Evolutionary conservation across 2,797 vertebrate genomes (phyloP).

Genomic region (Acrocephalus scirpaceus): DNA sequence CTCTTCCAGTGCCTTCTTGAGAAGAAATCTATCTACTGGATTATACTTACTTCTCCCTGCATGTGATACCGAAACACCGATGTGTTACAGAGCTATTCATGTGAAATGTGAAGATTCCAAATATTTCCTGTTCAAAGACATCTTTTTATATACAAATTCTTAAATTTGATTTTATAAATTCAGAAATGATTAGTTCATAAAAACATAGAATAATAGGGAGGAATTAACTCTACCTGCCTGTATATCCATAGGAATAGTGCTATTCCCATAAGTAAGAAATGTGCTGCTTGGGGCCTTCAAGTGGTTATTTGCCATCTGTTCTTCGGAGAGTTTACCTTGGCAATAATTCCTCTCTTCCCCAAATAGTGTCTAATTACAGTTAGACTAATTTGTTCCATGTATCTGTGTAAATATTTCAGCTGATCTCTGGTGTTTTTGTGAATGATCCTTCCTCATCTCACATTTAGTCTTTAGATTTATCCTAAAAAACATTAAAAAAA

Average conservation of each 20-base stretch:
- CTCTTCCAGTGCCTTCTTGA: not conserved
- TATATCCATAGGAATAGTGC: not conserved
- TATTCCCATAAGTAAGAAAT: not conserved
- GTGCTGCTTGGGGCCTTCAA: not conserved
- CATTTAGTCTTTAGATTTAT: not conserved
- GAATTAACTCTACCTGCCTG: not conserved
- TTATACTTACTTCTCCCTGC: not conserved
- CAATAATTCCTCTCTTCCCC: not conserved
- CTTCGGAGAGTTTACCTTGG: not conserved
- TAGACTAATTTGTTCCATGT: not conserved
- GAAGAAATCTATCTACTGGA: not conserved
- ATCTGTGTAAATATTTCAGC: not conserved
- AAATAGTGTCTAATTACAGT: not conserved
- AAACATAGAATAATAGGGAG: not conserved
- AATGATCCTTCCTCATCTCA: not conserved
- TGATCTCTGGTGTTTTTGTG: not conserved
- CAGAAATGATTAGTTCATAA: not conserved
- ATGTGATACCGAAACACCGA: not conserved
- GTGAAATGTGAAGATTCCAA: not conserved
- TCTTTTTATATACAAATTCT: not conserved
- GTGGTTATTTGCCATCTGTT: not conserved
- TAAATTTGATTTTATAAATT: not conserved
- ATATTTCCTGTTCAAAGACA: not conserved
- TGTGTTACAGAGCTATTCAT: not conserved
- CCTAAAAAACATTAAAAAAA: not conserved